Evolutionary conservation across 1,140 invertebrate species (phyloP), one percentile per base, ranked within the genome.

Genomic region (Samia ricini): DNA sequence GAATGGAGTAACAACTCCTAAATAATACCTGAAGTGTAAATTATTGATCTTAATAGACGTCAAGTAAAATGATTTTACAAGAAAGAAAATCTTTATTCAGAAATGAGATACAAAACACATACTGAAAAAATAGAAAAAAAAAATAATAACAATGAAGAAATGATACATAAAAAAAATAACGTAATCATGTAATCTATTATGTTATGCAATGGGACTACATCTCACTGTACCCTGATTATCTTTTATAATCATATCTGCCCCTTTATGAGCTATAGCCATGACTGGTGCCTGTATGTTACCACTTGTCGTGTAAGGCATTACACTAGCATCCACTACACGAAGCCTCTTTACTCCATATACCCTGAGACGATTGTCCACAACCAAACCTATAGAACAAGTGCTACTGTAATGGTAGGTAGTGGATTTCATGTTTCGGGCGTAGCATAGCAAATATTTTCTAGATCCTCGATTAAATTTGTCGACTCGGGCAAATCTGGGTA

Each of bases 311-410:
- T 20, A 58, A 2, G 82, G 82, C 64, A 81, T 78, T 0, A 75
- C 68, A 66, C 74, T 77, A 7, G 76, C 72, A 63, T 85, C 82
- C 0, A 71, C 62, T 8, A 85, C 72, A 21, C 80, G 59, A 6
- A 83, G 51, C 2, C 33, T 66, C 0, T 54, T 55, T 15, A 91
- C 64, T 1, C 91, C 91, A 24, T 77, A 64, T 7, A 92, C 91
- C 49, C 58, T 66, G 21, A 89, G 74, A 33, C 84, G 51, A 4
- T 87, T 77, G 68, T 93, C 91, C 33, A 88, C 65, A 58, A 89
- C 85, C 1, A 70, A 62, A 4, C 91, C 92, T 92, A 93, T 93
- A 58, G 86, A 83, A 67, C 91, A 91, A 2, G 92, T 91, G 4
- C 91, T 83, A 0, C 74, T 71, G 15, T 90, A 89, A 74, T 92